A percentile compares a stretch with the other conserved stretches of the same genome.
Evolutionary conservation across 2,888 invertebrate species (phyloP).

Genomic region (Thyatira batis): DNA sequence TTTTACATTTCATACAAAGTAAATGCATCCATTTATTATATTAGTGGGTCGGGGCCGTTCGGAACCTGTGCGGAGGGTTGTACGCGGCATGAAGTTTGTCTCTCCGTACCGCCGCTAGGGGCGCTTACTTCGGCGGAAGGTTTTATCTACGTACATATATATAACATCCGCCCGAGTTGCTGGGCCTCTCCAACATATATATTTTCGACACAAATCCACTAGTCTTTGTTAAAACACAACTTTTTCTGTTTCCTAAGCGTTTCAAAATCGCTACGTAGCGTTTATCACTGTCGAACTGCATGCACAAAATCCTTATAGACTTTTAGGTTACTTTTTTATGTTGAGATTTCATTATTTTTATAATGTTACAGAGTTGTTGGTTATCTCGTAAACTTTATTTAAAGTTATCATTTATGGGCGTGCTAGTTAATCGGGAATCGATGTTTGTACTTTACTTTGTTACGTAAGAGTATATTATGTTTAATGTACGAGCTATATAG

Average conservation of each 20-base stretch:
- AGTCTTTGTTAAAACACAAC: conserved; percentile 74
- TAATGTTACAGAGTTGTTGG: conserved; percentile 34
- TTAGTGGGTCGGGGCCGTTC: conserved; percentile 23
- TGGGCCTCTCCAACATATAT: conserved; percentile 73
- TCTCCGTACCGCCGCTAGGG: conserved; percentile 65
- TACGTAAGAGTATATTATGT: conserved; percentile 60
- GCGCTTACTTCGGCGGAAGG: conserved; percentile 80
- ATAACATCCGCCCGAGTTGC: conserved; percentile 76
- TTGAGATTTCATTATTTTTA: conserved; percentile 29
- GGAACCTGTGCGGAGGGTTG: conserved; percentile 61
- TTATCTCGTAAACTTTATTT: conserved; percentile 44
- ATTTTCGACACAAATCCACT: conserved; percentile 71
- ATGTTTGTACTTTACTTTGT: conserved; percentile 60
- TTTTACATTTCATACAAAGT: conserved; percentile 17
- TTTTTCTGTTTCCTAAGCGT: conserved; percentile 64
- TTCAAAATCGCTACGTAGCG: conserved; percentile 53
- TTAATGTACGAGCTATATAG: conserved; percentile 48
- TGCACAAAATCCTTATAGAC: conserved; percentile 29
- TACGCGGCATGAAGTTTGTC: conserved; percentile 76
- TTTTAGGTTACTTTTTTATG: conserved; percentile 68
- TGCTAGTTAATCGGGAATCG: conserved; percentile 51
- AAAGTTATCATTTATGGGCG: conserved; percentile 53
- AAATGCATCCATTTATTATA: conserved; percentile 18
- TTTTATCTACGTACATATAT: conserved; percentile 81
- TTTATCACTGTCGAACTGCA: conserved; percentile 53